Percentiles rank a stretch among this genome's conserved stretches.
These are phyloP conservation scores for Cyaniris semiargus DNA, from an alignment of 2,888 invertebrate genomes.

Conservation along the genomic window DNA sequence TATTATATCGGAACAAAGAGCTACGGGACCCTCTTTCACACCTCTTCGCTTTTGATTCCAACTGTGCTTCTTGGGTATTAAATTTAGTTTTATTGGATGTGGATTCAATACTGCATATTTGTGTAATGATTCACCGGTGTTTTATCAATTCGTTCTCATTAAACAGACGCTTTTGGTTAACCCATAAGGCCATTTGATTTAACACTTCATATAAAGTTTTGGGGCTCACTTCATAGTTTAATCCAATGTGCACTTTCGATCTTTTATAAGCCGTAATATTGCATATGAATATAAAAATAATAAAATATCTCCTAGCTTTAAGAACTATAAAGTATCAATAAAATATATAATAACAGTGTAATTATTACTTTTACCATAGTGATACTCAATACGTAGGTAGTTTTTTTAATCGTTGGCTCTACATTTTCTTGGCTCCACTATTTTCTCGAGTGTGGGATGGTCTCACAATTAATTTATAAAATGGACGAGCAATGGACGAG, in stretches of 20 bases:
- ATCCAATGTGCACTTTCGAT: too few species aligned
- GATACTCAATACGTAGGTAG: background rate
- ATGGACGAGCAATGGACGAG: slow-evolving; percentile 31
- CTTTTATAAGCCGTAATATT: too few species aligned
- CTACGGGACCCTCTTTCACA: slow-evolving; percentile 57
- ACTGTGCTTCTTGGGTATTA: slow-evolving; percentile 46
- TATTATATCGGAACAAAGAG: slow-evolving; percentile 58
- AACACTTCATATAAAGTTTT: too few species aligned
- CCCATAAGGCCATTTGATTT: too few species aligned
- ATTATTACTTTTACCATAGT: background rate
- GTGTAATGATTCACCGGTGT: background rate
- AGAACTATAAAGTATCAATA: too few species aligned
- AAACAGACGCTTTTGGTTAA: too few species aligned
- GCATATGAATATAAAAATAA: too few species aligned
- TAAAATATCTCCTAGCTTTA: too few species aligned
- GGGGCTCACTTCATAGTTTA: too few species aligned
- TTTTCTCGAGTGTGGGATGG: slow-evolving; percentile 36
- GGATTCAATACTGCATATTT: slow-evolving; percentile 26
- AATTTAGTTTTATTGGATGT: slow-evolving; percentile 29
- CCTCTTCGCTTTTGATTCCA: slow-evolving; percentile 55
- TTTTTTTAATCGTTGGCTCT: background rate
- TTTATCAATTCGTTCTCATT: background rate
- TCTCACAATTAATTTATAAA: slow-evolving; percentile 40
- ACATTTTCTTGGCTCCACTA: background rate
- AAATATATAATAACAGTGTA: too few species aligned